Percentiles rank a stretch among this genome's conserved stretches.
Conservation (phyloP, 2,797 vertebrate genomes). For the Enteromius afrohamiltoni region DNA sequence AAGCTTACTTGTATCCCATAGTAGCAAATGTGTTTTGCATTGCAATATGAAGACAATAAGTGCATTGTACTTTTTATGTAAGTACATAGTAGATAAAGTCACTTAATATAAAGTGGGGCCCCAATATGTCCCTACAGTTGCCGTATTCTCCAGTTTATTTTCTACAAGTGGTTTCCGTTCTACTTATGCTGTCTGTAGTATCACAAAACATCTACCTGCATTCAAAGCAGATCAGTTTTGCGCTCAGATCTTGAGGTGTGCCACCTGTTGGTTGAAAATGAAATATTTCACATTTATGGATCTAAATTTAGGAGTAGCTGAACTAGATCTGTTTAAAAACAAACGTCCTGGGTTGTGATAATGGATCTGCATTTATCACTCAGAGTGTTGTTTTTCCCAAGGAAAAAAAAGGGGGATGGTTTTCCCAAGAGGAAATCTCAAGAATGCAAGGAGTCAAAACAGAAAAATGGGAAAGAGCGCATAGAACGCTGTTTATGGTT, state of each 20-base stretch:
- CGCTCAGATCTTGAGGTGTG: conserved; percentile 70
- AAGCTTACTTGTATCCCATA: no score
- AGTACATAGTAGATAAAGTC: no score
- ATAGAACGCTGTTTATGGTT: not conserved
- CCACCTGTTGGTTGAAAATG: conserved; percentile 73
- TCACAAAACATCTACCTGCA: not conserved
- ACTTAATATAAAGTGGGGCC: no score
- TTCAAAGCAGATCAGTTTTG: not conserved
- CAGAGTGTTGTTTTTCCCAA: not conserved
- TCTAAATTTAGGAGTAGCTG: conserved; percentile 19
- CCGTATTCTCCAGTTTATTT: not conserved
- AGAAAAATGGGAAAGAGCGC: not conserved
- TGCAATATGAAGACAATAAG: no score
- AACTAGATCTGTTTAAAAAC: conserved; percentile 16
- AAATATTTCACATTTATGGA: conserved; percentile 19
- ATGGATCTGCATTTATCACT: conserved; percentile 31
- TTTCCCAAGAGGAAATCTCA: conserved; percentile 40
- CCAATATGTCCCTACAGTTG: not conserved
- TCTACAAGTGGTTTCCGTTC: not conserved
- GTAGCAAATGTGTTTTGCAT: no score
- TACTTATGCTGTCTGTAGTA: not conserved
- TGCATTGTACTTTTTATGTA: no score
- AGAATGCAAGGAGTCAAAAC: conserved; percentile 24
- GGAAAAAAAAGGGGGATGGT: conserved; percentile 10
- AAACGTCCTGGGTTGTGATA: conserved; percentile 13